These are phyloP conservation scores for Diachasma alloeum DNA, from an alignment of 1,140 invertebrate genomes.

Conservation along the genomic window DNA sequence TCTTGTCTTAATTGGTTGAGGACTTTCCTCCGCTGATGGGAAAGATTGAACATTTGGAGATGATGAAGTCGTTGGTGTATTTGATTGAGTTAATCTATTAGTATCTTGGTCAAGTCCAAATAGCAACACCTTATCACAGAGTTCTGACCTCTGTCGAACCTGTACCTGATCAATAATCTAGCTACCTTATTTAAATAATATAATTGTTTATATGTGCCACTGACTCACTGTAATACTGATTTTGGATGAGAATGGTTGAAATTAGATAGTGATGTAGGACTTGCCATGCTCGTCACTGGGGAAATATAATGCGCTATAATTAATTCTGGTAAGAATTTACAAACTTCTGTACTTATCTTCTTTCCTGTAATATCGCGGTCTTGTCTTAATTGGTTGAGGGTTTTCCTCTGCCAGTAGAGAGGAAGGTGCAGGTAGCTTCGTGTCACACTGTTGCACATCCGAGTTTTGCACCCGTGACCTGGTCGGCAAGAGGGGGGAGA, in stretches of 20 bases:
- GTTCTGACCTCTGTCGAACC: too few species aligned
- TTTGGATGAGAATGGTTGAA: too few species aligned
- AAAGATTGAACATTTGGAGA: too few species aligned
- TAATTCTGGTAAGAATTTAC: not conserved
- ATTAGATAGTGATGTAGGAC: not conserved
- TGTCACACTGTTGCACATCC: not conserved
- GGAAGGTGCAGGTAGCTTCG: not conserved
- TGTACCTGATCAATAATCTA: too few species aligned
- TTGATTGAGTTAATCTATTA: too few species aligned
- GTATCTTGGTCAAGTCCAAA: too few species aligned
- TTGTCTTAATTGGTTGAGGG: constrained; percentile 41
- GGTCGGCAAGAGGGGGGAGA: too few species aligned
- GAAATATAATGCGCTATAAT: not conserved
- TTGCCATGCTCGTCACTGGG: not conserved
- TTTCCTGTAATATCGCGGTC: constrained; percentile 7
- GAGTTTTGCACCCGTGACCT: not conserved
- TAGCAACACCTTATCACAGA: too few species aligned
- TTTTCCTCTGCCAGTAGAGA: constrained; percentile 20
- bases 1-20: constrained; percentile 40
- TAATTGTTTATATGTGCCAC: not conserved
- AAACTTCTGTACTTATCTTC: constrained; percentile 3
- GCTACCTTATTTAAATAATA: too few species aligned
- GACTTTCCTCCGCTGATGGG: constrained; percentile 21
- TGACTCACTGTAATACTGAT: not conserved
- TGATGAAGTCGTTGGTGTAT: too few species aligned